phyloP scores from a whole-genome alignment of 2,888 invertebrate species.

The Linnaemya vulpina region DNA sequence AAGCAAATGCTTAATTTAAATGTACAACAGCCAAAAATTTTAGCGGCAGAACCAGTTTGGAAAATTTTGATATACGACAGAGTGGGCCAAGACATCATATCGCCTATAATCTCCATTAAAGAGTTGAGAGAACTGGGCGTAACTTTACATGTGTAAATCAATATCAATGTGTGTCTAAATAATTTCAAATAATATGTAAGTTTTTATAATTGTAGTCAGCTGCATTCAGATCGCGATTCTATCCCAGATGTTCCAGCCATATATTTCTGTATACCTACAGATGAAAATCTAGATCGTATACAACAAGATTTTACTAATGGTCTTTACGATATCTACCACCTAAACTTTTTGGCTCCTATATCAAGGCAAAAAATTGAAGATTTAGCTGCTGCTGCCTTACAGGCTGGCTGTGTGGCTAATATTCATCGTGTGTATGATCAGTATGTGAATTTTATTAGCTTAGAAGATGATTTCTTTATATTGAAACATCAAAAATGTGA shows the following conservation, averaged over 20 bases:
- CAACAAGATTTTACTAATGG: constrained; percentile 94
- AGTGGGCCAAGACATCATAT: constrained; percentile 98
- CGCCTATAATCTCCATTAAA: constrained; percentile 97
- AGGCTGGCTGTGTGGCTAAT: constrained; percentile 94
- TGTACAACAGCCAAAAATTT: constrained; percentile 89
- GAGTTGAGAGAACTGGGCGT: constrained; percentile 98
- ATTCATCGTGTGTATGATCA: constrained; percentile 99
- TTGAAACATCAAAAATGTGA: constrained; percentile 96
- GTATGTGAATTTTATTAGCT: constrained; percentile 98
- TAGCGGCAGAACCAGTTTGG: constrained; percentile 95
- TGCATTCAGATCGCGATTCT: constrained; percentile 94
- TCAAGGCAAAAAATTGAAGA: constrained; percentile 97
- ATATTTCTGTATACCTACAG: constrained; percentile 98
- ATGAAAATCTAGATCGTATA: constrained; percentile 97
- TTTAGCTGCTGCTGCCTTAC: constrained; percentile 95
- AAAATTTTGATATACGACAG: constrained; percentile 98
- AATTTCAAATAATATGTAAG: background rate
- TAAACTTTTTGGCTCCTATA: constrained; percentile 98
- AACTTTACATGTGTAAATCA: constrained; percentile 96
- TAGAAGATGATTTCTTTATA: constrained; percentile 98
- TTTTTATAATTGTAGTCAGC: constrained; percentile 85
- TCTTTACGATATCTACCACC: constrained; percentile 96
- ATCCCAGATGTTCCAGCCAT: constrained; percentile 99
- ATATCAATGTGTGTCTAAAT: background rate
- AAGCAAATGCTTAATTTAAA: constrained; percentile 98